Conservation (phyloP, 30 jellyfish, hydroid and myxozoan species). For the Rhopilema esculentum region DNA sequence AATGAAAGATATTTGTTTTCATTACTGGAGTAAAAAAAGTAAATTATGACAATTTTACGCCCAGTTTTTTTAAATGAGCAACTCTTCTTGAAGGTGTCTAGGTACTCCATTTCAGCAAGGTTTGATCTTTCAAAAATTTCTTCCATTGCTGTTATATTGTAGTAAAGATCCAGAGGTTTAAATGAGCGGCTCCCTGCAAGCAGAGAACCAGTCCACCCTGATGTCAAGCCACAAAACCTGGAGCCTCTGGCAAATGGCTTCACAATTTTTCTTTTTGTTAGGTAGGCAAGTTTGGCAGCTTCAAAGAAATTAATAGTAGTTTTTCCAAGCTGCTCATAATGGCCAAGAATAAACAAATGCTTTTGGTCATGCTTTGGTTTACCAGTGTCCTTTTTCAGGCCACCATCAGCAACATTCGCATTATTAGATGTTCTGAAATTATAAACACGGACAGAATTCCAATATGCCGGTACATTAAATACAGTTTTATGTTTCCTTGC, state of each 20-base stretch:
- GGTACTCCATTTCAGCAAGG: slow-evolving; percentile 68
- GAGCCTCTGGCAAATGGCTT: slow-evolving; percentile 90
- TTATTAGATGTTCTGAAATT: slow-evolving; percentile 30
- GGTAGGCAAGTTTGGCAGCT: slow-evolving; percentile 86
- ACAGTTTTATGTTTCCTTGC: neutral
- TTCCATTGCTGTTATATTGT: slow-evolving; percentile 60
- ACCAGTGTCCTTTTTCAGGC: neutral
- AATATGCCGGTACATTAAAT: neutral
- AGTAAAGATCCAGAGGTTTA: slow-evolving; percentile 82
- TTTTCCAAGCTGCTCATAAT: slow-evolving; percentile 98
- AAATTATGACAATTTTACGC: slow-evolving; percentile 53
- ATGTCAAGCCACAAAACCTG: slow-evolving; percentile 84
- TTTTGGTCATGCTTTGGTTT: slow-evolving; percentile 1
- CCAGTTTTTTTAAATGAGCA: slow-evolving; percentile 53
- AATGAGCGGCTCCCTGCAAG: slow-evolving; percentile 86
- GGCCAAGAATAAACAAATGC: slow-evolving; percentile 87
- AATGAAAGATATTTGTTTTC: slow-evolving; percentile 45
- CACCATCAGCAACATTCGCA: slow-evolving; percentile 21
- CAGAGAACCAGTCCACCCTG: slow-evolving; percentile 93
- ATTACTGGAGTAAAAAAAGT: slow-evolving; percentile 72
- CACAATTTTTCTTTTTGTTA: slow-evolving; percentile 68
- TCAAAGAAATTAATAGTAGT: slow-evolving; percentile 83
- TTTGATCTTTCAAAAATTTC: slow-evolving; percentile 24
- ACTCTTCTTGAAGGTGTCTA: slow-evolving; percentile 38
- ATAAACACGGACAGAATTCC: slow-evolving; percentile 20